Percentiles rank a stretch among this genome's conserved stretches.
These are phyloP conservation scores for Hypanus sabinus DNA, from an alignment of 2,113 vertebrate species.

Conservation along the genomic window DNA sequence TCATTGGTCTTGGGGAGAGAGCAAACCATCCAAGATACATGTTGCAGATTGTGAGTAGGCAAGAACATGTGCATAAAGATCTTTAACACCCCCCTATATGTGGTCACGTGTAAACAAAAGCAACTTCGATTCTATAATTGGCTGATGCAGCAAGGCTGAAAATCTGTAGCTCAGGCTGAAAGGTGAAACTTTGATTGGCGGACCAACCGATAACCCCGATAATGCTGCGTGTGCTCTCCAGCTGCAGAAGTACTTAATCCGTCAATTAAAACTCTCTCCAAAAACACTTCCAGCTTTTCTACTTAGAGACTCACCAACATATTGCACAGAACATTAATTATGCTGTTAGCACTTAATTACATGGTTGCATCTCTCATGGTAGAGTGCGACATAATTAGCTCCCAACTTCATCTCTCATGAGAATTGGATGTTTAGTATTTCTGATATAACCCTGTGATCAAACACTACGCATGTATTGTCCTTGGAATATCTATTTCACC, in stretches of 20 bases:
- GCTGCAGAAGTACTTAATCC: conserved; percentile 32
- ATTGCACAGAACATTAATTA: conserved; percentile 34
- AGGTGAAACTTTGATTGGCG: background rate
- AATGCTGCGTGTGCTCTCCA: background rate
- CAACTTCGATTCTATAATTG: background rate
- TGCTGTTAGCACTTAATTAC: conserved; percentile 33
- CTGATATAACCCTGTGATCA: conserved; percentile 28
- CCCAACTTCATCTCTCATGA: conserved; percentile 26
- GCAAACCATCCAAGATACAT: background rate
- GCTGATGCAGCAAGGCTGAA: background rate
- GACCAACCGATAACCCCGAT: background rate
- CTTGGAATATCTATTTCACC: conserved; percentile 22
- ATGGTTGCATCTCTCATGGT: conserved; percentile 20
- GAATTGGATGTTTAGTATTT: conserved; percentile 27
- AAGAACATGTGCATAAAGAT: background rate
- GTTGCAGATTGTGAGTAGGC: background rate
- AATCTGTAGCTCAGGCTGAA: background rate
- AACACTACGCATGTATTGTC: conserved; percentile 14
- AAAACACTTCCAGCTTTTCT: conserved; percentile 11
- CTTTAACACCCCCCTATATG: background rate
- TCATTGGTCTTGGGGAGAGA: background rate
- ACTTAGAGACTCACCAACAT: conserved; percentile 27
- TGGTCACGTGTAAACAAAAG: background rate
- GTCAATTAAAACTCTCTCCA: conserved; percentile 27
- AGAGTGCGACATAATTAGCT: conserved; percentile 20